A percentile compares a stretch with the other conserved stretches of the same genome.
Evolutionary conservation across 2,888 invertebrate genomes (phyloP).

Genomic region (Volucella inanis): DNA sequence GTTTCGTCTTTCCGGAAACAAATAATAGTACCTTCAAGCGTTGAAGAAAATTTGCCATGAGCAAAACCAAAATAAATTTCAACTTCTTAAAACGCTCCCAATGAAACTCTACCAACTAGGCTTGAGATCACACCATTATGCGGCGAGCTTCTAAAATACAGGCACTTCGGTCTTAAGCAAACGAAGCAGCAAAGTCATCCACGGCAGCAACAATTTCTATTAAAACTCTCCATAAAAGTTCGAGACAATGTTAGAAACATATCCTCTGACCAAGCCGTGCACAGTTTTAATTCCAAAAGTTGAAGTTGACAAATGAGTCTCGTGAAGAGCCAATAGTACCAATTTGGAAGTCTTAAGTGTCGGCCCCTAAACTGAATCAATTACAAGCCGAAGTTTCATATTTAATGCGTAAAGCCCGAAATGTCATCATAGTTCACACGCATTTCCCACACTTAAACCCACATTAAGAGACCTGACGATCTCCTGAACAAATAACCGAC

Average conservation of each 20-base stretch:
- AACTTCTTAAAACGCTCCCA: background rate
- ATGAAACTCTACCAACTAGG: background rate
- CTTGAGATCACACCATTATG: slow-evolving; percentile 21
- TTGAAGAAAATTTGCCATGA: background rate
- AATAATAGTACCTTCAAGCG: too few species aligned
- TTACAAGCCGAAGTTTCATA: too few species aligned
- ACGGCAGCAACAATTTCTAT: slow-evolving; percentile 13
- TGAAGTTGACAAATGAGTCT: slow-evolving; percentile 3
- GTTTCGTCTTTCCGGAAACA: background rate
- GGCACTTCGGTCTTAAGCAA: slow-evolving; percentile 5
- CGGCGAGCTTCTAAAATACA: slow-evolving; percentile 54
- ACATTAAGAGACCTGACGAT: too few species aligned
- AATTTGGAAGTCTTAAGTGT: background rate
- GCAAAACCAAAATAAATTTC: background rate
- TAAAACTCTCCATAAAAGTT: too few species aligned
- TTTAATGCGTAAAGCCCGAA: too few species aligned
- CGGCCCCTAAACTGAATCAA: background rate
- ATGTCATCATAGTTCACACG: too few species aligned
- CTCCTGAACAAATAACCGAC: too few species aligned
- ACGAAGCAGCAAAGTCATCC: background rate
- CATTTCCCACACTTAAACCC: too few species aligned
- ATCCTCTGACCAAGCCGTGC: slow-evolving; percentile 18
- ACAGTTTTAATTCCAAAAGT: slow-evolving; percentile 24
- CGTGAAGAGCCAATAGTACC: background rate
- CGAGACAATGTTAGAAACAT: background rate